phyloP scores from a whole-genome alignment of 1,140 invertebrate genomes.

The Calliphora vicina region DNA sequence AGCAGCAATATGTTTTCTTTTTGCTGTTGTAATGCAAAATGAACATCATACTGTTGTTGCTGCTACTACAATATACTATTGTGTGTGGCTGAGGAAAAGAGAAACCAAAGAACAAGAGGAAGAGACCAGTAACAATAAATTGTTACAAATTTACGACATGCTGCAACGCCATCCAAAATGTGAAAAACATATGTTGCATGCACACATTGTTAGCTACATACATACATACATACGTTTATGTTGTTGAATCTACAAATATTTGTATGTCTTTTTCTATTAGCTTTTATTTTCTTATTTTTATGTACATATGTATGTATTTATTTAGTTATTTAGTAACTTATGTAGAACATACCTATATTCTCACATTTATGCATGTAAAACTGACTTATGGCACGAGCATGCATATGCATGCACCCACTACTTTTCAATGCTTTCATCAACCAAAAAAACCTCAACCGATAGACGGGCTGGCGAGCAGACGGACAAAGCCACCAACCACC shows the following conservation, averaged over 20 bases:
- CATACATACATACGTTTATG: not conserved
- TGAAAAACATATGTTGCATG: conserved; percentile 25
- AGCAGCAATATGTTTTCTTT: not conserved
- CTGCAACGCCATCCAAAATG: conserved; percentile 31
- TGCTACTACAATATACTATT: no score
- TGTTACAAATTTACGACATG: conserved; percentile 34
- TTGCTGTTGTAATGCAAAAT: not conserved
- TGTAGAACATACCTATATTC: not conserved
- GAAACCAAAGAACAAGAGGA: not conserved
- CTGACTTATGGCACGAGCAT: conserved; percentile 17
- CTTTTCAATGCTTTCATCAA: not conserved
- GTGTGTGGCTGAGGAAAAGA: not conserved
- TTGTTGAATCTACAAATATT: no score
- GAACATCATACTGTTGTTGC: not conserved
- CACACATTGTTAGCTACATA: not conserved
- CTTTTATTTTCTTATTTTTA: not conserved
- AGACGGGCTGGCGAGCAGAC: not conserved
- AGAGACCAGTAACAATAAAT: conserved; percentile 24
- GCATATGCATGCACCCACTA: conserved; percentile 13
- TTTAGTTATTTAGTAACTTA: no score
- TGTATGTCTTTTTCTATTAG: no score
- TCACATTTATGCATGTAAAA: conserved; percentile 14
- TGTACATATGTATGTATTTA: no score
- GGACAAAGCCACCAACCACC: conserved; percentile 5
- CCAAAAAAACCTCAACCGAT: not conserved